These are phyloP conservation scores for Sylvicapra grimmia DNA, from an alignment of 2,113 vertebrate species.

Conservation along the genomic window DNA sequence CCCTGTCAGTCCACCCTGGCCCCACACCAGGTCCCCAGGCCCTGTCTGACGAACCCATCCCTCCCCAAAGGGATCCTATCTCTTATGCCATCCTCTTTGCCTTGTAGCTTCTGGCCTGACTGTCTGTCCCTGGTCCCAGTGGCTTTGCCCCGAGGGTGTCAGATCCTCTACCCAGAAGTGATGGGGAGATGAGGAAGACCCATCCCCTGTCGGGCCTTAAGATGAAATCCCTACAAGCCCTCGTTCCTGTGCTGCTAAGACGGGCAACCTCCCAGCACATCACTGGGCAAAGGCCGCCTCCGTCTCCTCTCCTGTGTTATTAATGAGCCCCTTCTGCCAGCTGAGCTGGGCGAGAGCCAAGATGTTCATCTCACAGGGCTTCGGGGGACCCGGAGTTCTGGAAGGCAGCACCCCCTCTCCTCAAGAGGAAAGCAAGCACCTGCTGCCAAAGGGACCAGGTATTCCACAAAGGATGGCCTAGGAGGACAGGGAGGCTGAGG, in stretches of 20 bases:
- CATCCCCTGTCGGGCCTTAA: not conserved
- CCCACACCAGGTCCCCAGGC: not conserved
- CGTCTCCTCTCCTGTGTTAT: not conserved
- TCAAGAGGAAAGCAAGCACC: not conserved
- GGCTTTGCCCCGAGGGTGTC: not conserved
- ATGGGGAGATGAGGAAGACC: not conserved
- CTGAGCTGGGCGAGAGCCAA: not conserved
- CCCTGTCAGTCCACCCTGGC: rapidly evolving
- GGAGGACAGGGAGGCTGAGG: not conserved
- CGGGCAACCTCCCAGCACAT: not conserved
- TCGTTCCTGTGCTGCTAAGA: not conserved
- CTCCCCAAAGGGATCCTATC: not conserved
- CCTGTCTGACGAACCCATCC: not conserved
- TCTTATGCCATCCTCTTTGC: not conserved
- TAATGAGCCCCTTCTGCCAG: not conserved
- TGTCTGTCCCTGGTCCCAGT: not conserved
- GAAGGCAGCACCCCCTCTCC: not conserved
- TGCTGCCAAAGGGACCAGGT: not conserved
- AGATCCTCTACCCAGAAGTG: no score
- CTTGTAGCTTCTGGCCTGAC: not conserved
- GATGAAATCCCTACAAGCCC: not conserved
- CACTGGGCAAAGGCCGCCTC: no score
- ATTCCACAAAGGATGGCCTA: not conserved
- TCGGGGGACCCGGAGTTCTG: not conserved
- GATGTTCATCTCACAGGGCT: not conserved